A percentile compares a stretch with the other conserved stretches of the same genome.
These are phyloP conservation scores for Slavum lentiscoides DNA, from an alignment of 2,888 invertebrate genomes.

Conservation along the genomic window DNA sequence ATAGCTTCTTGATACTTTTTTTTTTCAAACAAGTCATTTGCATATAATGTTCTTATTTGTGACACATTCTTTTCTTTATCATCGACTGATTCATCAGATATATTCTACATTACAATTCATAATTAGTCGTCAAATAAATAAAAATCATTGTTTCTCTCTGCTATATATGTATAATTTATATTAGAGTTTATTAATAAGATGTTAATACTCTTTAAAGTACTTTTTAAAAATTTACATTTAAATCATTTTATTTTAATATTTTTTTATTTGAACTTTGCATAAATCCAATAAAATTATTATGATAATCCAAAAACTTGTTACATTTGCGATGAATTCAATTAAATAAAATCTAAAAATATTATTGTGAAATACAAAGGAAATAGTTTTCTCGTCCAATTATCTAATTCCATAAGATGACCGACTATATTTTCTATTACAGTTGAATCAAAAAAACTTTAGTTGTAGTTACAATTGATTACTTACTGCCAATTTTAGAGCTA, in stretches of 20 bases:
- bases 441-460: not conserved
- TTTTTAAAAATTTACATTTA: no score
- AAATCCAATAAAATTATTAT: no score
- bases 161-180: no score
- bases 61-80: constrained; percentile 80
- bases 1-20: constrained; percentile 88
- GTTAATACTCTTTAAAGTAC: no score
- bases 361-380: not conserved
- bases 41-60: constrained; percentile 87
- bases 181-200: no score
- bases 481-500: constrained; percentile 89
- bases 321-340: not conserved
- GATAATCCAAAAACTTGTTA: no score
- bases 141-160: no score
- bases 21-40: constrained; percentile 87
- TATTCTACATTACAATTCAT: constrained; percentile 66
- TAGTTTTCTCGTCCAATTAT: not conserved
- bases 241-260: no score
- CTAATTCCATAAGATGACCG: no score
- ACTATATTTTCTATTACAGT: not conserved
- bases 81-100: constrained; percentile 78
- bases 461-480: constrained; percentile 58
- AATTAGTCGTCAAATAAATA: constrained; percentile 1
- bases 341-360: not conserved
- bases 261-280: no score